Base-by-base conservation (phyloP, 2,888 invertebrate species). In the Leucania comma region DNA sequence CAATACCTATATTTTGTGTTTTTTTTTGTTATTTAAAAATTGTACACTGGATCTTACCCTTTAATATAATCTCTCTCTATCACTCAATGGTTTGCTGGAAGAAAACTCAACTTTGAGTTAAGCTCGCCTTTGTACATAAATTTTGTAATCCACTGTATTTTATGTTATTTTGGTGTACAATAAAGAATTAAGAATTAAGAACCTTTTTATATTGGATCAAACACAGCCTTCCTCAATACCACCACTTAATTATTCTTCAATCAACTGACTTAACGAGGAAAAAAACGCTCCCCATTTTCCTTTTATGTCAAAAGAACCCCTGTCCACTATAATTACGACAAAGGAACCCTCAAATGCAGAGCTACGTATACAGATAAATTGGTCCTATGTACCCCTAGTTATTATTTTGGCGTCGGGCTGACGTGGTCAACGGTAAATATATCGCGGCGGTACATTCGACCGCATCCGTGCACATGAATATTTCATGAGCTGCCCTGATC, bases 401-500 rank as follows among this genome's bases (percentile, higher is more conserved):
- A 92, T 90, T 89, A 90, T 91, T 90, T 90, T 80, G 83, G 84
- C 86, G 88, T 87, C 88, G 83, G 83, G 51, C 62, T 80, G 80
- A 77, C 80, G 85, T 86, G 90, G 91, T 89, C 91, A 90, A 86
- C 87, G 87, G 91, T 88, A 91, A 92, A 93, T 92, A 92, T 91
- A 92, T 91, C 88, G 90, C 83, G 83, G 79, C 86, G 87, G 85
- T 87, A 87, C 86, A 81, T 84, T 81, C 75, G 50, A 81, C 84
- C 86, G 86, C 85, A 85, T 87, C 90, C 89, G 85, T 88, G 87
- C 78, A 80, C 74, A 90, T 94, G 93, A 92, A 94, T 94, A 93
- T 91, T 93, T 88, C 94, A 94, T 93, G 92, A 93, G 88, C 73
- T 79, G 83, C 76, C 86, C 87, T 88, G 90, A 92, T 91, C 91